These are phyloP conservation scores for Musca vetustissima DNA, from an alignment of 1,140 invertebrate genomes.

Conservation along the genomic window DNA sequence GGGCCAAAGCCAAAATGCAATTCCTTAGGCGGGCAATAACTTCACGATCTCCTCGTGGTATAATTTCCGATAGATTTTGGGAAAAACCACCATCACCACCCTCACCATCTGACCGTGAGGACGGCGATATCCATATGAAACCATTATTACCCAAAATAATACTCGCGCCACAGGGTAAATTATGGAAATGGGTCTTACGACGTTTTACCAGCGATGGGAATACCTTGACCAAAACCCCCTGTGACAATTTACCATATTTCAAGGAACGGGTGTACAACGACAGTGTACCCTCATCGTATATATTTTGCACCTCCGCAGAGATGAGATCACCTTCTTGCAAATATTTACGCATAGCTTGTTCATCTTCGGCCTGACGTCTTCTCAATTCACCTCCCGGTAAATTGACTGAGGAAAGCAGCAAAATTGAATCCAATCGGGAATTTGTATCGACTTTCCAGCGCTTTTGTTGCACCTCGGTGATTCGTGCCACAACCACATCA, in stretches of 20 bases:
- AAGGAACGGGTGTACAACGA: conserved; percentile 94
- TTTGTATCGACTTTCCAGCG: conserved; percentile 79
- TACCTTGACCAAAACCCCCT: conserved; percentile 90
- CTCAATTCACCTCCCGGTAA: conserved; percentile 86
- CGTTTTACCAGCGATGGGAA: conserved; percentile 90
- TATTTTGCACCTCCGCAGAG: conserved; percentile 93
- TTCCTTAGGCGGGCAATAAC: conserved; percentile 86
- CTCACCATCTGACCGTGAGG: conserved; percentile 63
- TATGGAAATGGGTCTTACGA: conserved; percentile 95
- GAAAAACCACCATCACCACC: conserved; percentile 77
- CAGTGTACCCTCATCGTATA: conserved; percentile 87
- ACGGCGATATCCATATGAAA: conserved; percentile 91
- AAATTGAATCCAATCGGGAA: conserved; percentile 83
- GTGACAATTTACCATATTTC: conserved; percentile 93
- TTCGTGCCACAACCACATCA: conserved; percentile 93
- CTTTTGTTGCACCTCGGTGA: conserved; percentile 68
- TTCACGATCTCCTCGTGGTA: conserved; percentile 73
- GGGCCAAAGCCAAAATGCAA: conserved; percentile 82
- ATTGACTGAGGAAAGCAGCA: conserved; percentile 93
- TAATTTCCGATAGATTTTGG: conserved; percentile 73
- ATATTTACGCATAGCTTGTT: conserved; percentile 94
- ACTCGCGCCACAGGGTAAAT: conserved; percentile 84
- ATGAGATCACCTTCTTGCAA: conserved; percentile 95
- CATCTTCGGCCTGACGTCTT: conserved; percentile 92
- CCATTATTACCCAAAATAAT: conserved; percentile 97